Base-by-base conservation (phyloP, 2,888 invertebrate species). In the Melanotus villosus region DNA sequence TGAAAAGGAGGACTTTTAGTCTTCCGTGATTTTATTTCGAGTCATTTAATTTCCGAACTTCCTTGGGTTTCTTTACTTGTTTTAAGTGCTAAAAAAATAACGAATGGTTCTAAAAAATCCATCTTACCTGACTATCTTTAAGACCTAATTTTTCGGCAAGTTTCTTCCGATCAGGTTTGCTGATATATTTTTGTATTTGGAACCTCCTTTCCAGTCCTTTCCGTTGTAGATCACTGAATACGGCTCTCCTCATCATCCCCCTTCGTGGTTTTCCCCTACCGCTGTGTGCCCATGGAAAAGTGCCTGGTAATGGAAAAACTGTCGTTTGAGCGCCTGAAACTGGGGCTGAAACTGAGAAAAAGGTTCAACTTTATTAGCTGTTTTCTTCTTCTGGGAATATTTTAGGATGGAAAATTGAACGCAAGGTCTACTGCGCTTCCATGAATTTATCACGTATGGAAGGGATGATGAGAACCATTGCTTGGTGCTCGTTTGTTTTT, bases 151-250 rank as follows among this genome's bases (percentile, higher is more conserved):
- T 96, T 83, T 97, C 97, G 0, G 99, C 98, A 72, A 99, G 86
- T 81, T 98, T 97, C 89, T 98, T 98, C 84, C 99, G 89, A 84
- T 99, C 99, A 0, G 98, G 98, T 84, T 99, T 99, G 82, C 97
- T 97, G 84, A 99, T 99, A 87, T 99, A 99, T 85, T 98, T 98
- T 86, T 98, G 98, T 58, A 96, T 92, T 84, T 97, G 96, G 87
- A 99, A 99, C 82, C 97, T 88, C 81, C 97, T 94, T 86, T 99
- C 99, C 75, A 99, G 88, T 0, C 98, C 98, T 78, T 97, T 97
- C 45, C 99, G 88, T 82, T 99, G 99, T 0, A 95, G 91, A 83
- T 99, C 98, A 84, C 84, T 81, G 89, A 99, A 99, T 38, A 99
- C 99, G 0, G 99, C 98, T 36, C 99, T 88, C 38, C 98, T 87